Evolutionary conservation across 2,113 vertebrate genomes (phyloP), one percentile per base, ranked within the genome.

Genomic region (Catharus minimus): DNA sequence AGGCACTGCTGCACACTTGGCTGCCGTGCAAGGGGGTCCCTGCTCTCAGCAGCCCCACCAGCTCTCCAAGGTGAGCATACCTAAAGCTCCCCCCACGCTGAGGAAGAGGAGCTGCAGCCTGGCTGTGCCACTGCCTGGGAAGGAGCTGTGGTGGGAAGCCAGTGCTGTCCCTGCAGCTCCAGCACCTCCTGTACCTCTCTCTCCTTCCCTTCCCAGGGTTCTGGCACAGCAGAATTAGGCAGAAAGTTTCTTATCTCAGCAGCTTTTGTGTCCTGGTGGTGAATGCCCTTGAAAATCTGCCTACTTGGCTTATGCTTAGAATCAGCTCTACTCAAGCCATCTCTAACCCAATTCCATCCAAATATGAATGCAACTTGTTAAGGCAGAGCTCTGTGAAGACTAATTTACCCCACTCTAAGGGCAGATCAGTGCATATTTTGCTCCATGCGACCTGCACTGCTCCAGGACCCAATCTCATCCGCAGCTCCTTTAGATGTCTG

Each of bases 261-360:
- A 93, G 62, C 78, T 95, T 92, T 84, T 46, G 10, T 68, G 71
- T 94, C 61, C 77, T 88, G 67, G 58, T 81, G 58, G 86, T 85
- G 78, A 91, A 76, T 79, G 78, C 46, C 93, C 93, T 96, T 94
- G 93, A 93, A 95, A 93, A 94, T 87, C 58, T 89, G 87, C 74
- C 91, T 91, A n/a, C 84, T 92, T 92, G 87, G 78, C 82, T 85
- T 76, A 32, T 91, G 58, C 81, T 91, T 89, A 65, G 71, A 91
- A 55, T 82, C 78, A 91, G 62, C 78, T 89, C 71, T 85, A 82
- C 74, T 85, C 82, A 61, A 93, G 62, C 55, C 84, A 82, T 50
- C 46, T 91, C 71, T 85, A 91, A 82, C 66, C 39, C 55, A 89
- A 68, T 91, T 78, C 58, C 55, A 91, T 61, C 62, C n/a, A 78